Evolutionary conservation across 2,797 vertebrate species (phyloP).

Genomic region (Avahi laniger): DNA sequence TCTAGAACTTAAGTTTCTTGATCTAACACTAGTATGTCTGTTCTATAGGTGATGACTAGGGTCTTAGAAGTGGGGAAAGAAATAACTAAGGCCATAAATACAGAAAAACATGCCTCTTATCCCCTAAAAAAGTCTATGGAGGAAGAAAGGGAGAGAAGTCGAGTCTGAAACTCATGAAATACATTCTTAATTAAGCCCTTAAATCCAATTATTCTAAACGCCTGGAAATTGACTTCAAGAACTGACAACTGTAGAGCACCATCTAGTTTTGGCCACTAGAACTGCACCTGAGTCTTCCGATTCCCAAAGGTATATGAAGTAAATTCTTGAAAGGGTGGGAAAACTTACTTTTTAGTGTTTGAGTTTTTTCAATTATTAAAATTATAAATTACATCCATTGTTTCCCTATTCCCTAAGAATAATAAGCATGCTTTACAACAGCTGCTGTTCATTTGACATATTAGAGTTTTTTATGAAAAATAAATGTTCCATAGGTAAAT

Average conservation of each 20-base stretch:
- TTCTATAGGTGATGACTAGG: background rate
- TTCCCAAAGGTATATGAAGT: background rate
- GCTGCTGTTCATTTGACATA: background rate
- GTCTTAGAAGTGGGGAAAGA: background rate
- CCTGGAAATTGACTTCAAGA: background rate
- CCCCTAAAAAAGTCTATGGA: background rate
- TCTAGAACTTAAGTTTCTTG: background rate
- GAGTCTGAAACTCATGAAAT: background rate
- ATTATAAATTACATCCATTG: constrained; percentile 13
- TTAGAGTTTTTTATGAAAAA: constrained; percentile 43
- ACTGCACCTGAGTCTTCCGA: constrained; percentile 52
- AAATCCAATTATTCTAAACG: background rate
- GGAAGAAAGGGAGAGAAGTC: background rate
- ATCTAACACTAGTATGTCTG: background rate
- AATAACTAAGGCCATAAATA: background rate
- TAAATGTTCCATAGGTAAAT: constrained; percentile 31
- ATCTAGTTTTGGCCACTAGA: constrained; percentile 61
- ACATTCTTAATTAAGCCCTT: background rate
- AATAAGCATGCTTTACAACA: constrained; percentile 20
- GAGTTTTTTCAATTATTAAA: constrained; percentile 48
- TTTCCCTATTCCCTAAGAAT: background rate
- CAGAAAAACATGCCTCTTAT: background rate
- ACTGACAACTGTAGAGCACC: constrained; percentile 51
- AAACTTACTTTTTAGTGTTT: constrained; percentile 8
- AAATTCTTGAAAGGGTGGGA: background rate